Conservation (phyloP, 2,113 vertebrate genomes). For the Lamprologus ornatipinnis region DNA sequence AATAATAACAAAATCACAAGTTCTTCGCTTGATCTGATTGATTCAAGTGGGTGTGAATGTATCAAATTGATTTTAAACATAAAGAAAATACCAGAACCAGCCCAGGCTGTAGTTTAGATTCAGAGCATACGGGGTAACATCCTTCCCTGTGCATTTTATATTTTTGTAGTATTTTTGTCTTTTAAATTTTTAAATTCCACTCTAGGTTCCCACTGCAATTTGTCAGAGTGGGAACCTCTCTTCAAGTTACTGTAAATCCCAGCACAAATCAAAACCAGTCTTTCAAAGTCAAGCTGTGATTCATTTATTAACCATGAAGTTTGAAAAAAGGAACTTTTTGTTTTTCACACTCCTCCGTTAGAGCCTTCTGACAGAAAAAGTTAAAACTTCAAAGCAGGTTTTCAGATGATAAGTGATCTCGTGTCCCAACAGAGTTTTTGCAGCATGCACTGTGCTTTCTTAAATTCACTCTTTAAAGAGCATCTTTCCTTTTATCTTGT, state of each 20-base stretch:
- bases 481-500: neutral
- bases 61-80: neutral
- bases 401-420: neutral
- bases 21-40: neutral
- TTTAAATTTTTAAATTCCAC: neutral
- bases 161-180: neutral
- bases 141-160: neutral
- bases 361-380: neutral
- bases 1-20: neutral
- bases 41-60: neutral
- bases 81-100: neutral
- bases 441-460: neutral
- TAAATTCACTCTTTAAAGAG: neutral
- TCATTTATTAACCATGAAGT: conserved; percentile 24
- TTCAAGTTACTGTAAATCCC: neutral
- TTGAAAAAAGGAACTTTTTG: neutral
- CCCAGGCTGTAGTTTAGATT: neutral
- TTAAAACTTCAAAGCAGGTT: conserved; percentile 5
- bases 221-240: neutral
- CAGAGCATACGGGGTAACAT: neutral
- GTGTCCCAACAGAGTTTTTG: neutral
- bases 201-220: neutral
- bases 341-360: neutral
- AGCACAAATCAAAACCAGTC: neutral
- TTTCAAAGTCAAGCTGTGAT: neutral